Conservation (phyloP, 2,888 invertebrate species). For the Tridacna gigas region DNA sequence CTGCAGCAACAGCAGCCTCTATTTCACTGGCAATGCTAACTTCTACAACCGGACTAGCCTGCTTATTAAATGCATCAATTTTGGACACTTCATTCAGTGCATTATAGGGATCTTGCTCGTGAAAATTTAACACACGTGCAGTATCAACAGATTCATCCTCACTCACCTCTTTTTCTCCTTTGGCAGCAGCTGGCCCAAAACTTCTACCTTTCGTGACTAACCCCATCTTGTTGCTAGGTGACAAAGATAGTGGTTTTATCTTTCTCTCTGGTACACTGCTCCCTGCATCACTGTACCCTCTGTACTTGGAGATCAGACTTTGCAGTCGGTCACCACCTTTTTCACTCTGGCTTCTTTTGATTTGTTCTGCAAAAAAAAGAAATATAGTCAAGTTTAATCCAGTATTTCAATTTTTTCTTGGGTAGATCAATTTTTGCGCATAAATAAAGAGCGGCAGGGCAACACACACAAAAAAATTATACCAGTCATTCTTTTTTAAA, state of each 20-base stretch:
- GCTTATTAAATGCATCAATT: conserved; percentile 27
- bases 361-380: conserved; percentile 59
- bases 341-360: conserved; percentile 66
- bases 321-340: conserved; percentile 75
- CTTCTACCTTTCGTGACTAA: conserved; percentile 72
- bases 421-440: not conserved
- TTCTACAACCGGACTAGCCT: conserved; percentile 29
- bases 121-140: conserved; percentile 40
- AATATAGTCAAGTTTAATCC: not conserved
- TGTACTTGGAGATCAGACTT: conserved; percentile 78
- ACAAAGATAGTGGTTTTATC: conserved; percentile 69
- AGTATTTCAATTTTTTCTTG: no score
- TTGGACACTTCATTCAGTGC: conserved; percentile 29
- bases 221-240: conserved; percentile 71
- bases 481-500: no score
- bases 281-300: conserved; percentile 73
- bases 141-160: conserved; percentile 34
- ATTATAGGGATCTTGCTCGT: conserved; percentile 21
- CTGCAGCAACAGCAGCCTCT: conserved; percentile 18
- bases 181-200: conserved; percentile 72
- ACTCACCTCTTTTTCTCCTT: conserved; percentile 69
- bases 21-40: conserved; percentile 31
- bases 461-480: no score
- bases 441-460: no score
- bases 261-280: conserved; percentile 65